Percentiles rank a stretch among this genome's conserved stretches.
Conservation (phyloP, 2,888 invertebrate genomes). For the Margaritifera margaritifera region DNA sequence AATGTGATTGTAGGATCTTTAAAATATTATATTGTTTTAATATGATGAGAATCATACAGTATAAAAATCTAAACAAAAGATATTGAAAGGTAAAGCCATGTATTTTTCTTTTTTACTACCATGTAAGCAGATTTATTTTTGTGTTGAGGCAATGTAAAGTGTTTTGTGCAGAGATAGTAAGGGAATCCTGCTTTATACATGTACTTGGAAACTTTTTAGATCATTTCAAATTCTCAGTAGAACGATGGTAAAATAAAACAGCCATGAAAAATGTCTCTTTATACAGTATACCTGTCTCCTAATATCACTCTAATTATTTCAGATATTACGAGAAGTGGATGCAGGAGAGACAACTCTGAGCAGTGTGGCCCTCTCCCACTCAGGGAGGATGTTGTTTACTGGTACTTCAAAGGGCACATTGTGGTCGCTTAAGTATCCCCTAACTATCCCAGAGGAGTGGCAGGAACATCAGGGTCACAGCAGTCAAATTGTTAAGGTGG, state of each 20-base stretch:
- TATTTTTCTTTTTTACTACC: too few relatives aligned
- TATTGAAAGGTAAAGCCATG: too few relatives aligned
- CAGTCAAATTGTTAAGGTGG: conserved; percentile 74
- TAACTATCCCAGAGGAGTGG: conserved; percentile 79
- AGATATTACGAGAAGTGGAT: conserved; percentile 69
- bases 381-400: conserved; percentile 86
- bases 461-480: conserved; percentile 75
- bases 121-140: too few relatives aligned
- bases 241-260: neutral
- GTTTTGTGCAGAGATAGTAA: too few relatives aligned
- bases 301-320: conserved; percentile 6
- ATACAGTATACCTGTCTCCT: neutral
- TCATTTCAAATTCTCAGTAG: neutral
- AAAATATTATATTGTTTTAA: too few relatives aligned
- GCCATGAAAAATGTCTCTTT: too few relatives aligned
- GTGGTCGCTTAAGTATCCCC: conserved; percentile 83
- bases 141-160: too few relatives aligned
- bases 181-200: too few relatives aligned
- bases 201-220: neutral
- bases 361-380: conserved; percentile 81
- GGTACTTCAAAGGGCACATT: conserved; percentile 84
- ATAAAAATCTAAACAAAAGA: too few relatives aligned
- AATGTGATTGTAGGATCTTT: too few relatives aligned
- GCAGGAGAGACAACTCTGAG: conserved; percentile 75
- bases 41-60: too few relatives aligned